These are phyloP conservation scores for Sussaba pulchella DNA, from an alignment of 2,888 invertebrate genomes.

Conservation along the genomic window DNA sequence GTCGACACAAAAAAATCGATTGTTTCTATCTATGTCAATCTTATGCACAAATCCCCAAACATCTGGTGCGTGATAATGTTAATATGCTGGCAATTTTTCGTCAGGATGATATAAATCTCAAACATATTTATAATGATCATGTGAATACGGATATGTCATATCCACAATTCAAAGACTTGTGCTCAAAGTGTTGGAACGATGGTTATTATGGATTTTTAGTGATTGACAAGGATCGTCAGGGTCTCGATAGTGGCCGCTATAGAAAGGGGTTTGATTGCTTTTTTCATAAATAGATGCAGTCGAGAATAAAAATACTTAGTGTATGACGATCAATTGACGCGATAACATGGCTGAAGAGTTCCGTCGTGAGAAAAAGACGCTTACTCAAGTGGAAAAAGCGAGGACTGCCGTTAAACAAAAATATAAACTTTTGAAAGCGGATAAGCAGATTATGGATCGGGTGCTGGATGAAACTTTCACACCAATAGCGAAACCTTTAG, in stretches of 20 bases:
- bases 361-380: slow-evolving; percentile 24
- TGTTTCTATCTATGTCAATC: slow-evolving; percentile 77
- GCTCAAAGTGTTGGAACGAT: no score
- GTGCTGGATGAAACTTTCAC: slow-evolving; percentile 23
- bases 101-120: slow-evolving; percentile 80
- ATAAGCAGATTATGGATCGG: slow-evolving; percentile 24
- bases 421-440: slow-evolving; percentile 31
- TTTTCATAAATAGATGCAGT: slow-evolving; percentile 35
- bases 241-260: slow-evolving; percentile 14
- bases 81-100: slow-evolving; percentile 79
- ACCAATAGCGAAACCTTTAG: slow-evolving; percentile 22
- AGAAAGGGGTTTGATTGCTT: slow-evolving; percentile 33
- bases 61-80: slow-evolving; percentile 79
- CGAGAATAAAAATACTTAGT: slow-evolving; percentile 4
- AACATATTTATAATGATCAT: no score
- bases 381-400: slow-evolving; percentile 13
- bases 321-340: not conserved
- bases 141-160: no score
- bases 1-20: slow-evolving; percentile 74
- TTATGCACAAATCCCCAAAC: slow-evolving; percentile 76
- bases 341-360: slow-evolving; percentile 18
- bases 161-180: no score
- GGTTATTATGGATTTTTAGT: slow-evolving; percentile 41
- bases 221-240: slow-evolving; percentile 37
- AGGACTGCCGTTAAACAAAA: slow-evolving; percentile 37